These are phyloP conservation scores for Semnornis frantzii DNA, from an alignment of 2,113 vertebrate species.

Conservation along the genomic window DNA sequence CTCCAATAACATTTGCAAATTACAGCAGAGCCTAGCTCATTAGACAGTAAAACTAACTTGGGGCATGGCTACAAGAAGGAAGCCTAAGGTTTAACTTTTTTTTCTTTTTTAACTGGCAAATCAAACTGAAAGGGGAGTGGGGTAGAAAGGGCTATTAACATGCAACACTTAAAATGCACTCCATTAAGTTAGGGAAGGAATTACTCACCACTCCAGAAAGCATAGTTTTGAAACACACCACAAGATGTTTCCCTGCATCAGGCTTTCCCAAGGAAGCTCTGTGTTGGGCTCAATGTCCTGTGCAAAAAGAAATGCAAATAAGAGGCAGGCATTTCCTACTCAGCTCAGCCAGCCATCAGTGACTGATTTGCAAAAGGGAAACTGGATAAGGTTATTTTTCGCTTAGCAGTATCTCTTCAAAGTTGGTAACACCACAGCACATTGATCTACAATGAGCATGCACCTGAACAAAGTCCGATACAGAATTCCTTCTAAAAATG, in stretches of 20 bases:
- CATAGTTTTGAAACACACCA: background rate
- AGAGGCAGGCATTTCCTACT: background rate
- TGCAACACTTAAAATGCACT: background rate
- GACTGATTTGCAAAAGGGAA: background rate
- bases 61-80: background rate
- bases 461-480: background rate
- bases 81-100: background rate
- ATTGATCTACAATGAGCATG: background rate
- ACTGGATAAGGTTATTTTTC: background rate
- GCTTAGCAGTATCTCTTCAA: background rate
- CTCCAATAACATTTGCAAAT: slow-evolving; percentile 9
- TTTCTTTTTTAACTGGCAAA: background rate
- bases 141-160: background rate
- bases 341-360: background rate
- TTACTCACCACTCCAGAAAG: background rate
- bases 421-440: background rate
- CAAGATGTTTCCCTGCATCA: background rate
- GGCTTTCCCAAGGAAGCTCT: background rate
- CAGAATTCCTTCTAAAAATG: background rate
- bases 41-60: slow-evolving; percentile 1
- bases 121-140: background rate
- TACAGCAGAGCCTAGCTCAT: background rate
- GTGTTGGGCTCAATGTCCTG: background rate
- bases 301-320: background rate
- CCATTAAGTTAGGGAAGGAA: background rate